Base-by-base conservation (phyloP, 2,113 vertebrate species). In the Chloropsis hardwickii region DNA sequence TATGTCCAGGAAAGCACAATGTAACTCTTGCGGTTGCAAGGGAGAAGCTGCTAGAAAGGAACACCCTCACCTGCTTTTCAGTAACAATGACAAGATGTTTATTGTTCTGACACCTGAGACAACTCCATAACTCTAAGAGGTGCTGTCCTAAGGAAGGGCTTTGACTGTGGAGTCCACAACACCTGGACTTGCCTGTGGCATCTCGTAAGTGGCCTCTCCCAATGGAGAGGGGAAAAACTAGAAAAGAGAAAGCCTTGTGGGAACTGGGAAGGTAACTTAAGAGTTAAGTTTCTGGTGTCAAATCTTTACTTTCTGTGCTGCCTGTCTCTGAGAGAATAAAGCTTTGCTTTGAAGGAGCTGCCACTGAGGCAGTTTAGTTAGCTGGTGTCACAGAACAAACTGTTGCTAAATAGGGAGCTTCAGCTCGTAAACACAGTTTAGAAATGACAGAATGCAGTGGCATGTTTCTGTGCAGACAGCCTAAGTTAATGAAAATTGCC, bases 401-500 rank as follows among this genome's bases (percentile, higher is more conserved):
- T 95, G 81, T 70, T 94, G 74, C 76, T 88, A 92, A 81, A 81
- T 66, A 62, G 76, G 47, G 76, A 78, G 35, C 81, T 94, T 90
- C 72, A 78, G 88, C 65, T 88, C 47, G 42, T 64, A 84, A 81
- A 44, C 64, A 73, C 60, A 53, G 56, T 72, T 86, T 86, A 56
- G 91, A 91, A 94, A 67, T 67, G 77, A 84, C 83, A 91, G 92
- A 88, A 90, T 35, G 80, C 80, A 86, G 11, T 67, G 60, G 77
- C 64, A 54, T 64, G 72, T 88, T 94, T 86, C 94, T 89, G 37
- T 79, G 77, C 80, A 95, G 88, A 94, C 90, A 78, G 65, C 37
- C 88, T 50, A 62, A 92, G 67, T 61, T 92, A 92, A 92, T 95
- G 94, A 95, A 90, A 92, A 94, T 88, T 84, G 94, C 94, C 33